Evolutionary conservation across 2,888 invertebrate species (phyloP).

Genomic region (Fragum whitleyi): DNA sequence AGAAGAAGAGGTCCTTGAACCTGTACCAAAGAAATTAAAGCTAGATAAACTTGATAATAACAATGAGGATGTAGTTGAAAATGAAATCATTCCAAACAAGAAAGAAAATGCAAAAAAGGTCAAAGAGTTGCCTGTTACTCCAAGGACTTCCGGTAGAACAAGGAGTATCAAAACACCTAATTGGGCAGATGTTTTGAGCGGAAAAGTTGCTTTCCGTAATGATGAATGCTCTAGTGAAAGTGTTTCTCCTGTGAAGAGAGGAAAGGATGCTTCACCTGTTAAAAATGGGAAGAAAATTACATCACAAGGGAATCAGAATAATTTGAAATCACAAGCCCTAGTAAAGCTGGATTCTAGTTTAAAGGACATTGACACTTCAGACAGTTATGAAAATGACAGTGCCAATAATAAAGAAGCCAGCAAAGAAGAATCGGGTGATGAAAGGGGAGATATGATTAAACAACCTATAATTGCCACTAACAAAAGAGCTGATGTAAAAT

Average conservation of each 20-base stretch:
- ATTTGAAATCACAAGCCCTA: too few species aligned
- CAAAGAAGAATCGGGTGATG: constrained; percentile 1
- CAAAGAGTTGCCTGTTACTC: background rate
- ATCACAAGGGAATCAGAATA: background rate
- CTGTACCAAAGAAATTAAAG: background rate
- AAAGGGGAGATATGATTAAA: background rate
- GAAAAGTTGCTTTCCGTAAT: constrained; percentile 44
- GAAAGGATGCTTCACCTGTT: background rate
- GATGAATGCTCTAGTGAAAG: constrained; percentile 28
- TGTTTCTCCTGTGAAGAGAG: background rate
- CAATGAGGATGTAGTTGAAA: background rate
- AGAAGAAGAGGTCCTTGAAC: background rate
- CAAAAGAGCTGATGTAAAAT: too few species aligned
- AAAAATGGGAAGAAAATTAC: background rate
- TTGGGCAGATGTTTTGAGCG: constrained; percentile 60
- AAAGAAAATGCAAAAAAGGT: background rate
- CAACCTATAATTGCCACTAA: too few species aligned
- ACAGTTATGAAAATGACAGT: background rate
- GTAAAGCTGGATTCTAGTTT: too few species aligned
- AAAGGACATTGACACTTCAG: too few species aligned
- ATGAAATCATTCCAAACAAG: background rate
- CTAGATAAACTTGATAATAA: background rate
- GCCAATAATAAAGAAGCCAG: background rate
- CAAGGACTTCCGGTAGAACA: constrained; percentile 32
- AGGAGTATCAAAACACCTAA: constrained; percentile 57